Evolutionary conservation across 2,113 vertebrate genomes (phyloP).

Genomic region (Cebidichthys violaceus): DNA sequence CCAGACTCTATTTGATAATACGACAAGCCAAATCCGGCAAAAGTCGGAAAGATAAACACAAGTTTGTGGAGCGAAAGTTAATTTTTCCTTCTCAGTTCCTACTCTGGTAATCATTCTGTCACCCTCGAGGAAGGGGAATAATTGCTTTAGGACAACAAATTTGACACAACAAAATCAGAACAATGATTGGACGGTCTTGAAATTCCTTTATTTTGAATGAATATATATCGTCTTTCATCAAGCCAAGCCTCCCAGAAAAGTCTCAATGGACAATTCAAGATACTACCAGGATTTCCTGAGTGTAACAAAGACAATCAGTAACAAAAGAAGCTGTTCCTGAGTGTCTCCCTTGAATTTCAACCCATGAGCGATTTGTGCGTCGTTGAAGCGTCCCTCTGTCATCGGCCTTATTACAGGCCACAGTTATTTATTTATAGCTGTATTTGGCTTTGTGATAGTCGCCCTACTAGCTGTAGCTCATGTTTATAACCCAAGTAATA

Average conservation of each 20-base stretch:
- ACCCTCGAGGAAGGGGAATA: not conserved
- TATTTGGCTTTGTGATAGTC: constrained; percentile 47
- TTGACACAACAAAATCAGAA: not conserved
- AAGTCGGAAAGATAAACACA: not conserved
- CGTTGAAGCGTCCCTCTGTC: not conserved
- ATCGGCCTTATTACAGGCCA: constrained; percentile 4
- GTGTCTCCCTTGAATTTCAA: not conserved
- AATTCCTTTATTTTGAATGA: not conserved
- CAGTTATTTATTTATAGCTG: constrained; percentile 50
- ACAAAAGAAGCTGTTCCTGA: not conserved
- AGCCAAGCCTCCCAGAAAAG: not conserved
- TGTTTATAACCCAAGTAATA: constrained; percentile 60
- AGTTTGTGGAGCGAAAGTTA: not conserved
- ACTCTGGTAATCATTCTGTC: not conserved
- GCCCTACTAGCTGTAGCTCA: constrained; percentile 44
- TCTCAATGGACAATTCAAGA: not conserved
- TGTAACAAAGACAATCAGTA: not conserved
- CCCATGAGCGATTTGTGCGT: not conserved
- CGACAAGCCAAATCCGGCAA: not conserved
- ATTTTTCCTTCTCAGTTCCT: not conserved
- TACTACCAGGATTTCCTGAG: not conserved
- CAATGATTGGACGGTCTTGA: not conserved
- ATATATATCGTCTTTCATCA: not conserved
- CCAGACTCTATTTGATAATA: not conserved
- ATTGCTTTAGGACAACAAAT: not conserved